Evolutionary conservation across 2,797 vertebrate species (phyloP), one percentile per base, ranked within the genome.

Genomic region (Jordanella pulchra): DNA sequence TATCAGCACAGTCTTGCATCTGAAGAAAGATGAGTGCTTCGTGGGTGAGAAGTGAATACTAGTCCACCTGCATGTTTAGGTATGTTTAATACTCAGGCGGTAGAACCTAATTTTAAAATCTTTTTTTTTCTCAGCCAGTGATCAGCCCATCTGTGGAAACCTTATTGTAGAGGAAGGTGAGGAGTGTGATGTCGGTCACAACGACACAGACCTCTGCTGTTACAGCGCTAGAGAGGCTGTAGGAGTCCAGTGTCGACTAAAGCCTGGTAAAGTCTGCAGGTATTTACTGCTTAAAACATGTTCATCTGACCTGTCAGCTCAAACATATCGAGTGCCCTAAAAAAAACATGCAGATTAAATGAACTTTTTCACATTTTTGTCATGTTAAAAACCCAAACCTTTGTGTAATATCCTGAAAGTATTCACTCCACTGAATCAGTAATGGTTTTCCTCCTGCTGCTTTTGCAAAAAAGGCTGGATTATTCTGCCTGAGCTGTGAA

Each of bases 81-180:
- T 4, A 4, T 4, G 30, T 21, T 61, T 10, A 39, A 14, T 12
- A 23, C 50, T 13, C 32, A 23, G 18, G 32, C 4, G 13, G 21
- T 39, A 61, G 17, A 32, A 39, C 32, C 23, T 14, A 2, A 23
- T n/a, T 61, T 39, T 21, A 39, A 61, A 0, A 21, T 84, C 1
- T 82, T 10, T 63, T 73, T 39, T 71, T 39, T 75, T 44, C 7
- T n/a, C 87, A 96, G 96, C 91, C 69, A 96, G 91, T n/a, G 91
- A 94, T 72, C 92, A 90, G 71, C 95, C 96, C 73, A 96, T 95
- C 79, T 96, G 96, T 86, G 95, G 96, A 65, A 96, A 96, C 88
- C 92, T 78, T 27, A 95, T 96, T 0, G 85, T 95, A 15, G 95
- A 96, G 80, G 78, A 91, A 1, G 94, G 83, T 18, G 96, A 96